Base-by-base conservation (phyloP, 2,797 vertebrate genomes). In the Leptoclinus maculatus region DNA sequence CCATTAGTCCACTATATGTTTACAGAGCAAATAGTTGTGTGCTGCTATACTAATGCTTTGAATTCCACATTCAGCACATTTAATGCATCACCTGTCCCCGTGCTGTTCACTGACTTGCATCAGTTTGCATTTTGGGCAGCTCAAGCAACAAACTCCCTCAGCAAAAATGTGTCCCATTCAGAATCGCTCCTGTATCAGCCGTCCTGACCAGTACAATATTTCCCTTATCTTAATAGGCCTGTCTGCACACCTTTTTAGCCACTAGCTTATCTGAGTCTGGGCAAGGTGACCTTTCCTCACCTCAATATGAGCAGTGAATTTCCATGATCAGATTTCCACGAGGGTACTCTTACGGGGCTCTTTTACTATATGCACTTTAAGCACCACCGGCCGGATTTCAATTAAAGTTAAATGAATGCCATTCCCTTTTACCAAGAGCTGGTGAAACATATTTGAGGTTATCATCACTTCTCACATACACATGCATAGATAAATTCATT, bases 231-330 rank as follows among this genome's bases (percentile, higher is more conserved):
- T 78, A 60, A 88, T 43, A 32, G 70, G 58, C 45, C 78, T 43
- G 38, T 76, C 79, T 67, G 83, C 76, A 70, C 76, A 75, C 64
- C 80, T 81, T 89, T 81, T 76, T 67, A 71, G 70, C 86, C 71
- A 43, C 68, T 12, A 32, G 73, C 83, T 88, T 90, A 88, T 84
- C 83, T 56, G 47, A 43, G 53, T 59, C 29, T 9, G 21, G 32
- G 62, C 80, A 45, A 60, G 27, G 64, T 80, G 85, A 87, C 85
- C 86, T 80, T 56, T 32, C 2, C 65, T 74, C 81, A 88, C 89
- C 88, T 63, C 82, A 53, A 75, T 83, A 72, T 70, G 85, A 78
- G 80, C 75, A 25, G 43, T 51, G 68, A 82, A 87, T 85, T 75
- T 83, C 74, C 79, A 69, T 21, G 34, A 82, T 83, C 58, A 71